phyloP scores from a whole-genome alignment of 2,888 invertebrate genomes.

The Caradrina clavipalpis region DNA sequence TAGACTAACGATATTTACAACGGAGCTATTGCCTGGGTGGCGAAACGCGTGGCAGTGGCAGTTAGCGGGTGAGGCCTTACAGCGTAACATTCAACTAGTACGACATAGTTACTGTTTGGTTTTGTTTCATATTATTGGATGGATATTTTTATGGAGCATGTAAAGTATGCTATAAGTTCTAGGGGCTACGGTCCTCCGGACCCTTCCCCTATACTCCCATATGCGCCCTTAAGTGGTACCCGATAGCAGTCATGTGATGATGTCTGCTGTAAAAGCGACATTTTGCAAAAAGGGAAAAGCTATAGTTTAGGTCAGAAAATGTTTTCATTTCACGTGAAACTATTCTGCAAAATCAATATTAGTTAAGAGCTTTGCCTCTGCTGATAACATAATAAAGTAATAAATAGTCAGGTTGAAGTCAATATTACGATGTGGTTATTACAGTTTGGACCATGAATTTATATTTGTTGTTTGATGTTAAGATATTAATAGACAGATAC shows the following conservation, averaged over 20 bases:
- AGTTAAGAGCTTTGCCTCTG: neutral
- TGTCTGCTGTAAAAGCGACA: conserved; percentile 27
- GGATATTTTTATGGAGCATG: conserved; percentile 7
- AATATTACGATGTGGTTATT: conserved; percentile 13
- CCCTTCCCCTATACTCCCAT: conserved; percentile 26
- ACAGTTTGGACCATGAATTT: conserved; percentile 24
- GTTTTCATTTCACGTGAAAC: conserved; percentile 1
- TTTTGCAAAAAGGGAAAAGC: conserved; percentile 26
- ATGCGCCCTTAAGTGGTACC: conserved; percentile 31
- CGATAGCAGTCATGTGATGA: conserved; percentile 33
- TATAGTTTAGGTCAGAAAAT: conserved; percentile 6
- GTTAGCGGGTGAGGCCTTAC: neutral
- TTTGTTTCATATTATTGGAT: conserved; percentile 23
- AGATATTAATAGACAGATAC: conserved; percentile 40
- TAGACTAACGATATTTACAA: conserved; percentile 52
- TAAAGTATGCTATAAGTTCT: conserved; percentile 18
- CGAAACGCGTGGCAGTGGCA: neutral
- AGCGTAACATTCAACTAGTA: conserved; percentile 5
- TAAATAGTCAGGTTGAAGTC: conserved; percentile 9
- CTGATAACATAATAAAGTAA: conserved; percentile 5
- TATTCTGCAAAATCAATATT: conserved; percentile 6
- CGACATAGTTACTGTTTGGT: neutral
- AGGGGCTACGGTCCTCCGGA: conserved; percentile 8
- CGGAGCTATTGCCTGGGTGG: neutral
- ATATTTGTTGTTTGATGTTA: conserved; percentile 30